These are phyloP conservation scores for Phoebastria nigripes DNA, from an alignment of 2,797 vertebrate species.

Conservation along the genomic window DNA sequence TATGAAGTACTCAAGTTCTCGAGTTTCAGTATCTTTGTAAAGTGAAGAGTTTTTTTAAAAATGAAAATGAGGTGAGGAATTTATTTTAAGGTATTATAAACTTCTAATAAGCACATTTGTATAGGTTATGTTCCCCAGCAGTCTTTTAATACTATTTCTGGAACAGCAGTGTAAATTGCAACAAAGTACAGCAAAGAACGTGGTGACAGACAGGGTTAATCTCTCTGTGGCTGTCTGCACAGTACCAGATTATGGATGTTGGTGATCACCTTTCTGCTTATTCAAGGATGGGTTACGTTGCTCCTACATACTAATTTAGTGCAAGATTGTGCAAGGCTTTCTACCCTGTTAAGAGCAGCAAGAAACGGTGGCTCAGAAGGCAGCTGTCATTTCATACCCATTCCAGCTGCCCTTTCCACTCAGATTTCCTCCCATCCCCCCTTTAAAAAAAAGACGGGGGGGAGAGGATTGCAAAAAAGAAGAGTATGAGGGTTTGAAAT, in stretches of 20 bases:
- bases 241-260: neutral
- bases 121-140: neutral
- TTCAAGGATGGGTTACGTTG: slow-evolving; percentile 12
- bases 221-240: neutral
- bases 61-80: neutral
- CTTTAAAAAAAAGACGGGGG: rapidly evolving
- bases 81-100: neutral
- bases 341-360: slow-evolving; percentile 9
- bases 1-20: neutral
- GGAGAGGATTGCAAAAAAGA: neutral
- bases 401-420: slow-evolving; percentile 52
- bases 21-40: neutral
- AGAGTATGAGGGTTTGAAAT: neutral
- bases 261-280: slow-evolving; percentile 44
- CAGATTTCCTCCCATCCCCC: slow-evolving; percentile 26
- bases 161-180: slow-evolving; percentile 1
- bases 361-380: slow-evolving; percentile 19
- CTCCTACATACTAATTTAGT: neutral
- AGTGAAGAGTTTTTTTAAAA: neutral
- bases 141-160: neutral
- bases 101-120: neutral
- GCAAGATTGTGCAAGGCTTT: slow-evolving; percentile 23
- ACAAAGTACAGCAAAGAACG: neutral
- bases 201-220: slow-evolving; percentile 51
- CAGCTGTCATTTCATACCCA: slow-evolving; percentile 55